A percentile compares a stretch with the other conserved stretches of the same genome.
Evolutionary conservation across 2,888 invertebrate species (phyloP).

Genomic region (Biston stratarius): DNA sequence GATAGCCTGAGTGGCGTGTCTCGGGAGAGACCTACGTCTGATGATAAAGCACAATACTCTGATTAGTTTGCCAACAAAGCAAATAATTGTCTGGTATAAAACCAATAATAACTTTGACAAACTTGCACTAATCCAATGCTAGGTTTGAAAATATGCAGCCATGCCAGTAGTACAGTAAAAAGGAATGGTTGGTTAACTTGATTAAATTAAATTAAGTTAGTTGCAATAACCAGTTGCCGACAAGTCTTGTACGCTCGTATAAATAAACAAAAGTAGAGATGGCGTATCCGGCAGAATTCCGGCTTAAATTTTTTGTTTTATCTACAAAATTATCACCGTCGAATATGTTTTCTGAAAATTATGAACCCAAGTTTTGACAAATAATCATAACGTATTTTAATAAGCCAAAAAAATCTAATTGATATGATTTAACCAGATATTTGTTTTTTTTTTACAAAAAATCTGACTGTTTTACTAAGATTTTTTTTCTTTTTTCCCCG

Average conservation of each 20-base stretch:
- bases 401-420: no score
- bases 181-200: neutral
- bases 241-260: constrained; percentile 3
- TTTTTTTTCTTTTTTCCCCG: no score
- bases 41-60: no score
- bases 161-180: neutral
- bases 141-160: neutral
- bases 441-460: no score
- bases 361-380: no score
- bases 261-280: constrained; percentile 2
- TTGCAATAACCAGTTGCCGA: neutral
- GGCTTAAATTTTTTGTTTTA: neutral
- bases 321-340: neutral
- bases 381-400: no score
- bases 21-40: no score
- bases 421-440: no score
- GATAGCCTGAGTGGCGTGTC: no score
- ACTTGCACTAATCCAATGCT: neutral
- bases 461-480: no score
- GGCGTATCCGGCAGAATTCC: constrained; percentile 2
- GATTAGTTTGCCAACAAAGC: no score
- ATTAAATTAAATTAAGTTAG: constrained; percentile 1
- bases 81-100: no score
- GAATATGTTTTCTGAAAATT: neutral
- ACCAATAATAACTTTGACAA: neutral